Evolutionary conservation across 2,797 vertebrate genomes (phyloP).

Genomic region (Margarornis squamiger): DNA sequence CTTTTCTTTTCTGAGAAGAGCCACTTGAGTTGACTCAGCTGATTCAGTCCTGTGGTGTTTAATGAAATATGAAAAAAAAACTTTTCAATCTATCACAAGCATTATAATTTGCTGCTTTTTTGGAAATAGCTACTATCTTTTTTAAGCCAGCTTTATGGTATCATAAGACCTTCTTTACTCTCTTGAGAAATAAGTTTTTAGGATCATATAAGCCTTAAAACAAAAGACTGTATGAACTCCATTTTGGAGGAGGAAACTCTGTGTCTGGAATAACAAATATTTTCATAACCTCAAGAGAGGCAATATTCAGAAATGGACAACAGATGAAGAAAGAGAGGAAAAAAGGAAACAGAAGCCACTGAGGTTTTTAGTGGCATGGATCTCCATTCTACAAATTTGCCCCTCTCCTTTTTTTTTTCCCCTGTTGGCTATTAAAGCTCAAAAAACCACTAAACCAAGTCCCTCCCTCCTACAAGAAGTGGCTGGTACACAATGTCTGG

Average conservation of each 20-base stretch:
- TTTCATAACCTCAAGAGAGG: background rate
- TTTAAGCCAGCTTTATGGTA: background rate
- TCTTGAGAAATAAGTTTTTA: background rate
- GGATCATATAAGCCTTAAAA: background rate
- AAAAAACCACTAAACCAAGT: background rate
- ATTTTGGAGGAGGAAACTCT: background rate
- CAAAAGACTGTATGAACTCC: background rate
- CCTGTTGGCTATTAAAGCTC: background rate
- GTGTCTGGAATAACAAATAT: background rate
- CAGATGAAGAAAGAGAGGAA: background rate
- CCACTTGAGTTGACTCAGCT: background rate
- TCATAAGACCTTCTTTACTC: background rate
- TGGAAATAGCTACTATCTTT: conserved; percentile 1
- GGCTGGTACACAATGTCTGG: background rate
- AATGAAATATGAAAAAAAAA: background rate
- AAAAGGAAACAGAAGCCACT: background rate
- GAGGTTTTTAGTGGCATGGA: background rate
- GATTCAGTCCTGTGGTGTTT: background rate
- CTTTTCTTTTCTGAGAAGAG: conserved; percentile 25
- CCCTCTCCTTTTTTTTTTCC: background rate
- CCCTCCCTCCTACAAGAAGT: background rate
- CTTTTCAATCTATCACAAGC: background rate
- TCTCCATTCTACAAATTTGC: rapidly evolving
- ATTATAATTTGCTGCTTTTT: background rate
- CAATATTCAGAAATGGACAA: background rate